Evolutionary conservation across 1,140 invertebrate genomes (phyloP).

Genomic region (Amyelois transitella): DNA sequence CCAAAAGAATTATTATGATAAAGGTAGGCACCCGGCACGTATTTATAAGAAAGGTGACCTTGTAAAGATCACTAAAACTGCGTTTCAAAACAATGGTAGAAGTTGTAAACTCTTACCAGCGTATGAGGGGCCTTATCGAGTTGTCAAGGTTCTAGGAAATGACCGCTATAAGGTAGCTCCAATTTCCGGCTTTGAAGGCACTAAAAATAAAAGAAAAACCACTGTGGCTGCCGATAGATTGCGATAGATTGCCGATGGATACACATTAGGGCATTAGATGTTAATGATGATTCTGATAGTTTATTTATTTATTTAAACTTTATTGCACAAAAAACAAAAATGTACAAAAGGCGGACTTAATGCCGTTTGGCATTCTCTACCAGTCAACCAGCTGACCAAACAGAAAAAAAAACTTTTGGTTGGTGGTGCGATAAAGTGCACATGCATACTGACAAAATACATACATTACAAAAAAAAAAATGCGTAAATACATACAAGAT

Average conservation of each 20-base stretch:
- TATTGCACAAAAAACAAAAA: too few species aligned
- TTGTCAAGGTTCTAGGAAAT: conserved; percentile 1
- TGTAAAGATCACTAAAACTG: background rate
- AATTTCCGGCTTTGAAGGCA: background rate
- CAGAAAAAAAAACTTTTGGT: too few species aligned
- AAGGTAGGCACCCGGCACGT: background rate
- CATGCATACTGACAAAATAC: too few species aligned
- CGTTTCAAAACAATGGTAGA: conserved; percentile 1
- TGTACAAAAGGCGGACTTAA: too few species aligned
- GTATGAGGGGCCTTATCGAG: background rate
- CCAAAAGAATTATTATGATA: background rate
- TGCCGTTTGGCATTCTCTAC: too few species aligned
- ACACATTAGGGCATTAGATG: background rate
- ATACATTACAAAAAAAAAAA: too few species aligned
- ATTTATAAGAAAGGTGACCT: background rate
- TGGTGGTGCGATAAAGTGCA: too few species aligned
- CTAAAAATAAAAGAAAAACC: background rate
- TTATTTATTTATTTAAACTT: too few species aligned
- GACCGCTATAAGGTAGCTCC: conserved; percentile 3
- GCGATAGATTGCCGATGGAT: conserved; percentile 1
- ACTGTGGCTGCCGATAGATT: background rate
- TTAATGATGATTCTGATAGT: background rate
- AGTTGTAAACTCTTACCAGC: background rate
- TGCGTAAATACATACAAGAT: too few species aligned
- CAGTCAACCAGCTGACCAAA: too few species aligned